A percentile compares a stretch with the other conserved stretches of the same genome.
Evolutionary conservation across 2,888 invertebrate species (phyloP).

Genomic region (Leptogaster cylindrica): DNA sequence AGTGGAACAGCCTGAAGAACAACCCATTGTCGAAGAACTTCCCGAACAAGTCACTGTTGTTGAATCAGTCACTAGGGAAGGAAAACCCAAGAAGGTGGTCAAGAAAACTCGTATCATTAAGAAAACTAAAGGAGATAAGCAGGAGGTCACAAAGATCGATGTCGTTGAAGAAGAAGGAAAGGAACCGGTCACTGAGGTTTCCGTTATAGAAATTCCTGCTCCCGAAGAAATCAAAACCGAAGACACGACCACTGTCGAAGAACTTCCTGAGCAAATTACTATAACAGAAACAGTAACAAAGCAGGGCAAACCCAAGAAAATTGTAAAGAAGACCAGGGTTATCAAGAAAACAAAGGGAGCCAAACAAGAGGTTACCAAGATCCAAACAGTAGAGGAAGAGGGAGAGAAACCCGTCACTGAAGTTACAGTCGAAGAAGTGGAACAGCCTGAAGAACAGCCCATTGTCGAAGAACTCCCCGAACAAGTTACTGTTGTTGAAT

Average conservation of each 20-base stretch:
- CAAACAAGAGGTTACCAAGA: slow-evolving; percentile 56
- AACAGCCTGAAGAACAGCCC: slow-evolving; percentile 51
- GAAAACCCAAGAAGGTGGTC: slow-evolving; percentile 53
- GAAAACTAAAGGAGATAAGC: slow-evolving; percentile 56
- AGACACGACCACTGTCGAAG: slow-evolving; percentile 53
- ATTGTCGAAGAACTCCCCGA: slow-evolving; percentile 46
- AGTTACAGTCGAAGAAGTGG: slow-evolving; percentile 54
- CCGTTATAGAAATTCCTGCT: slow-evolving; percentile 47
- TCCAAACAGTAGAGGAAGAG: slow-evolving; percentile 53
- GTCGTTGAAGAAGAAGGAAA: slow-evolving; percentile 59
- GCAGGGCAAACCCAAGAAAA: slow-evolving; percentile 57
- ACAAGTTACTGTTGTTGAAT: slow-evolving; percentile 47
- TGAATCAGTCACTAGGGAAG: slow-evolving; percentile 48
- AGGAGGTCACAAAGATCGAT: slow-evolving; percentile 60
- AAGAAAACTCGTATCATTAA: slow-evolving; percentile 56
- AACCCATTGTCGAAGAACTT: slow-evolving; percentile 48
- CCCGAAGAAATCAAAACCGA: slow-evolving; percentile 36
- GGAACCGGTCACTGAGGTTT: slow-evolving; percentile 56
- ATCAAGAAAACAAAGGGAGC: slow-evolving; percentile 55
- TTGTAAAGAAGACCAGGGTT: slow-evolving; percentile 55
- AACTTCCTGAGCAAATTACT: slow-evolving; percentile 54
- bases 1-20: slow-evolving; percentile 48
- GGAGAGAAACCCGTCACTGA: slow-evolving; percentile 57
- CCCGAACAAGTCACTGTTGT: slow-evolving; percentile 50
- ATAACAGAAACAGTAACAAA: slow-evolving; percentile 45